phyloP scores from a whole-genome alignment of 1,140 invertebrate genomes.

The Drosophila saltans region DNA sequence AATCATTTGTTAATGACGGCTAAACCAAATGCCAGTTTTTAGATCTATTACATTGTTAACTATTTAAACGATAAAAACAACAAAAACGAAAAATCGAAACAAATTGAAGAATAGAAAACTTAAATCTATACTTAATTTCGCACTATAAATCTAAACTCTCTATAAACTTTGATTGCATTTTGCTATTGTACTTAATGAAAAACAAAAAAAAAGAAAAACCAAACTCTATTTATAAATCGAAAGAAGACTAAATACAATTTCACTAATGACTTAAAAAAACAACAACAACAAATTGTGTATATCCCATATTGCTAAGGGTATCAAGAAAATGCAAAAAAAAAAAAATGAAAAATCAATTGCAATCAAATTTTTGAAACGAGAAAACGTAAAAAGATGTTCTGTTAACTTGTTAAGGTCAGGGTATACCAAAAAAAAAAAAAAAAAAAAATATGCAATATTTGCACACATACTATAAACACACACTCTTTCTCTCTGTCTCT shows the following conservation, averaged over 20 bases:
- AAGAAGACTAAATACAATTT: constrained; percentile 76
- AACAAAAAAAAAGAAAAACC: constrained; percentile 24
- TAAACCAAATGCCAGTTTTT: constrained; percentile 31
- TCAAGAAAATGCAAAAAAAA: background rate
- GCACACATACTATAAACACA: constrained; percentile 54
- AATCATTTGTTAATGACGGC: constrained; percentile 8
- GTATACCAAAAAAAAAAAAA: constrained; percentile 24
- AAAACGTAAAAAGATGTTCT: constrained; percentile 41
- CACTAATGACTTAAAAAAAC: constrained; percentile 67
- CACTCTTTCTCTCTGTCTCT: background rate
- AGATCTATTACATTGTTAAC: constrained; percentile 72
- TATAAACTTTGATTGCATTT: constrained; percentile 70
- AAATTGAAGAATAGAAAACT: background rate
- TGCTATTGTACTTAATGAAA: constrained; percentile 47
- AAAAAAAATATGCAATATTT: constrained; percentile 67
- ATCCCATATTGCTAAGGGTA: background rate
- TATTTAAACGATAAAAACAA: constrained; percentile 53
- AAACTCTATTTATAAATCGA: constrained; percentile 70
- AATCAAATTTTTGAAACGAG: constrained; percentile 55
- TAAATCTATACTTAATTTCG: constrained; percentile 58
- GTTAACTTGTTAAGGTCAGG: constrained; percentile 65
- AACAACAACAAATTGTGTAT: constrained; percentile 1
- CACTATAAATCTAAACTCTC: constrained; percentile 53
- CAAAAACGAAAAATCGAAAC: background rate
- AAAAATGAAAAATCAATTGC: constrained; percentile 52